Conservation (phyloP, 2,888 invertebrate species). For the Oxycera nigricornis region DNA sequence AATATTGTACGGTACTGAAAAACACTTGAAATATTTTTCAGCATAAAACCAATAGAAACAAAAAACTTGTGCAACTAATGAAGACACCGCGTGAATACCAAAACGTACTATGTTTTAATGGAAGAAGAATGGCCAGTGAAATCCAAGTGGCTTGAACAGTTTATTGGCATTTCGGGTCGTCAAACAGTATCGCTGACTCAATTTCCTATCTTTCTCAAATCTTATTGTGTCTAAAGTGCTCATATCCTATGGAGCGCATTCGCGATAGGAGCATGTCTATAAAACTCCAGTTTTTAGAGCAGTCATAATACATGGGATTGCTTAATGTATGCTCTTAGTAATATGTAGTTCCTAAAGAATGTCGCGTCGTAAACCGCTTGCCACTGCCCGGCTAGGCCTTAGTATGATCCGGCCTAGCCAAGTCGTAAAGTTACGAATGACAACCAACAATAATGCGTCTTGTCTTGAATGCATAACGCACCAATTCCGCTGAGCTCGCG, state of each 20-base stretch:
- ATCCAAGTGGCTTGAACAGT: no score
- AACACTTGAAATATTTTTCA: no score
- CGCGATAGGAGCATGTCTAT: not conserved
- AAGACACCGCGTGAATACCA: no score
- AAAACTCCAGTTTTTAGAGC: constrained; percentile 18
- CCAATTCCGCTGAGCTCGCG: not conserved
- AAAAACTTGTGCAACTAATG: no score
- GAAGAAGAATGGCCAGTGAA: no score
- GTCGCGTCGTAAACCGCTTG: constrained; percentile 6
- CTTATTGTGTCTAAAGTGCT: not conserved
- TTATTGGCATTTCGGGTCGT: no score
- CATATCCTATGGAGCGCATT: not conserved
- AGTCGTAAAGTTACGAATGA: not conserved
- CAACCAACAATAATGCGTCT: not conserved
- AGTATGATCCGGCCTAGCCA: not conserved
- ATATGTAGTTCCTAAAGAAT: constrained; percentile 12
- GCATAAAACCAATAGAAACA: no score
- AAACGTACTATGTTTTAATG: no score
- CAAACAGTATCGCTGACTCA: no score
- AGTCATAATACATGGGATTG: constrained; percentile 18
- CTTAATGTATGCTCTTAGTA: constrained; percentile 16
- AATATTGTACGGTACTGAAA: no score
- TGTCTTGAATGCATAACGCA: not conserved
- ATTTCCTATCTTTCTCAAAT: not conserved
- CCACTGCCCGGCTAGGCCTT: not conserved